phyloP scores from a whole-genome alignment of 1,140 invertebrate species.

The Drosophila kikkawai region DNA sequence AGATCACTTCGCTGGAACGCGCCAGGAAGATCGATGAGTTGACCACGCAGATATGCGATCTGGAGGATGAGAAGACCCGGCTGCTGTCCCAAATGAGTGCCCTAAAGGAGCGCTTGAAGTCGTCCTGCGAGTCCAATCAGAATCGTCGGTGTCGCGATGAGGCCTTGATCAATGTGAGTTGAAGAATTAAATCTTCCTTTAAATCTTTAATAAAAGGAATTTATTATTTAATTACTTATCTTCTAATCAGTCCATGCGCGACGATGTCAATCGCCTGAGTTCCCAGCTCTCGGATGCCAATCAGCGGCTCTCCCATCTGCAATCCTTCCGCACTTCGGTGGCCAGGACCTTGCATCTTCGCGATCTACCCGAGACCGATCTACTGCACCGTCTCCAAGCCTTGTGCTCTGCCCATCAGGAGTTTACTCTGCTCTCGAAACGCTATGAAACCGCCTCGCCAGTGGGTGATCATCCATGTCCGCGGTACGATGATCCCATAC shows the following conservation, averaged over 20 bases:
- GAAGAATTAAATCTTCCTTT: neutral
- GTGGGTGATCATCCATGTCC: conserved; percentile 83
- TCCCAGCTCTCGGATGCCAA: conserved; percentile 89
- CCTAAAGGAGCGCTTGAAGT: conserved; percentile 76
- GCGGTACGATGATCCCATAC: conserved; percentile 77
- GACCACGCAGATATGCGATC: conserved; percentile 85
- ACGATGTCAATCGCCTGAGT: conserved; percentile 90
- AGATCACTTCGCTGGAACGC: conserved; percentile 93
- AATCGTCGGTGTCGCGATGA: conserved; percentile 86
- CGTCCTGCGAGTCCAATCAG: conserved; percentile 79
- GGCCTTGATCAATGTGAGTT: conserved; percentile 88
- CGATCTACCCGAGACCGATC: conserved; percentile 79
- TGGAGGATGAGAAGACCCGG: conserved; percentile 80
- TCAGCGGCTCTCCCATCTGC: conserved; percentile 90
- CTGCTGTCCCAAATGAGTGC: conserved; percentile 70
- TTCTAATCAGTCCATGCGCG: conserved; percentile 86
- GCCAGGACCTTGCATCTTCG: conserved; percentile 87
- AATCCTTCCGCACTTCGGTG: conserved; percentile 89
- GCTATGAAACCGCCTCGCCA: conserved; percentile 85
- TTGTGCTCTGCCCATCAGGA: conserved; percentile 87
- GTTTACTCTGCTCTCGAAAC: conserved; percentile 87
- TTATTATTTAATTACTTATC: neutral
- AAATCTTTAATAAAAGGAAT: neutral
- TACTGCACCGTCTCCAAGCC: conserved; percentile 82
- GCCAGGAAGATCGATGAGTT: conserved; percentile 93